Evolutionary conservation across 2,113 vertebrate genomes (phyloP).

Genomic region (Passer domesticus): DNA sequence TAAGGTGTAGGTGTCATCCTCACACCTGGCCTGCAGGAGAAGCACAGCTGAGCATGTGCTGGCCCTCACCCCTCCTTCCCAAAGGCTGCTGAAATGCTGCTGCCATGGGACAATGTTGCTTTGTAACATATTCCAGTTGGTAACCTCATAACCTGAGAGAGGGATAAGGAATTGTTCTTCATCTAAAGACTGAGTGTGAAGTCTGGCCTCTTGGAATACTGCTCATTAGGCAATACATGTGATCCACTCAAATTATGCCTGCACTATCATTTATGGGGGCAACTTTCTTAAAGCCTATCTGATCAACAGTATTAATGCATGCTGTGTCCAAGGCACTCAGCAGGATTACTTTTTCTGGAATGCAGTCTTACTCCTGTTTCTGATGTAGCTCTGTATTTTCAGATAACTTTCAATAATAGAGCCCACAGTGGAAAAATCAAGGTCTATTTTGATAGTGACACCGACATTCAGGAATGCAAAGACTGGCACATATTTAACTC

Average conservation of each 20-base stretch:
- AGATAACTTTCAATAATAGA: constrained; percentile 92
- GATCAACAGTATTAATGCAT: not conserved
- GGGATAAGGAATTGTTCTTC: not conserved
- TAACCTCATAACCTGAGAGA: not conserved
- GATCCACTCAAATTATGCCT: not conserved
- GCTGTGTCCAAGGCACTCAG: not conserved
- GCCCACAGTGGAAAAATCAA: constrained; percentile 94
- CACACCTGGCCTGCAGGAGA: too few relatives aligned
- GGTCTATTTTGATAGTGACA: constrained; percentile 87
- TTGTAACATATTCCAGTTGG: not conserved
- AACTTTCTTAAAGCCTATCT: not conserved
- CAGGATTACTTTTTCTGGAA: not conserved
- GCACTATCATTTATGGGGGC: not conserved
- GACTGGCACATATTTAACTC: constrained; percentile 88
- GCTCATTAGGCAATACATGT: accelerated
- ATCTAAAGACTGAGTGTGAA: not conserved
- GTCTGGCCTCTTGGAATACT: not conserved
- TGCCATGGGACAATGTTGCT: not conserved
- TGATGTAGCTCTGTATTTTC: constrained; percentile 25
- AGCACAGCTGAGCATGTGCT: not conserved
- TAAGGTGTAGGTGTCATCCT: not conserved
- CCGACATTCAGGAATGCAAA: constrained; percentile 83
- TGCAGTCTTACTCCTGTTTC: not conserved
- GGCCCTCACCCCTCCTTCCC: not conserved
- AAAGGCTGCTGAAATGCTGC: not conserved